Evolutionary conservation across 1,140 invertebrate species (phyloP).

Genomic region (Stratiolaelaps scimitus): DNA sequence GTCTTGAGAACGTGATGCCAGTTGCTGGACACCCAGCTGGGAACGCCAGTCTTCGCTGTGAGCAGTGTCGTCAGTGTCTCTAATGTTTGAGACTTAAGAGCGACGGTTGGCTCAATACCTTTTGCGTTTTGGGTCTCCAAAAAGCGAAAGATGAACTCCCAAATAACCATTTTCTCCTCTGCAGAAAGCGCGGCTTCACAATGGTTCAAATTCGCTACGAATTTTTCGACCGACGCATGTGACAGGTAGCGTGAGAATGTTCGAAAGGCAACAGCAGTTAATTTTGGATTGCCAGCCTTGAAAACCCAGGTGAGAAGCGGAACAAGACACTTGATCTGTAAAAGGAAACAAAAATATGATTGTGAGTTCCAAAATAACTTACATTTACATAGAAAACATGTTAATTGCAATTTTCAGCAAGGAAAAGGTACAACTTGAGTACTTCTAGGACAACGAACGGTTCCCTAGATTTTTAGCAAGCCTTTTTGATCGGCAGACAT

Average conservation of each 20-base stretch:
- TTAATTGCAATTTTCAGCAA: too few species aligned
- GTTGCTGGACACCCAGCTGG: neutral
- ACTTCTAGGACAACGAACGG: too few species aligned
- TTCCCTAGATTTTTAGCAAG: too few species aligned
- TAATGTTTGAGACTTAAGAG: neutral
- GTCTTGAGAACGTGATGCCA: neutral
- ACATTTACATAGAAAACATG: too few species aligned
- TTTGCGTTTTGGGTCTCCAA: neutral
- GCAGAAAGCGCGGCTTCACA: neutral
- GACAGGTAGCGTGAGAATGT: slow-evolving; percentile 4
- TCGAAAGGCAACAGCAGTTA: neutral
- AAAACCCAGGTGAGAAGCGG: neutral
- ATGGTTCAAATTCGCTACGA: neutral
- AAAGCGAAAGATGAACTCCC: neutral
- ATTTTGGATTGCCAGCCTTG: neutral
- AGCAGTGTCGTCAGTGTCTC: slow-evolving; percentile 10
- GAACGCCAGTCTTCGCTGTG: neutral
- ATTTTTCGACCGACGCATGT: neutral
- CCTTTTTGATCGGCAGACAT: too few species aligned
- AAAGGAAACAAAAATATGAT: neutral
- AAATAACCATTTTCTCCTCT: slow-evolving; percentile 17
- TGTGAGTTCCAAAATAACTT: too few species aligned
- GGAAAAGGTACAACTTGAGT: too few species aligned
- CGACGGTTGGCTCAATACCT: neutral
- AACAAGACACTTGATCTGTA: slow-evolving; percentile 13